Evolutionary conservation across 2,888 invertebrate genomes (phyloP), one percentile per base, ranked within the genome.

Genomic region (Microdon myrmicae): DNA sequence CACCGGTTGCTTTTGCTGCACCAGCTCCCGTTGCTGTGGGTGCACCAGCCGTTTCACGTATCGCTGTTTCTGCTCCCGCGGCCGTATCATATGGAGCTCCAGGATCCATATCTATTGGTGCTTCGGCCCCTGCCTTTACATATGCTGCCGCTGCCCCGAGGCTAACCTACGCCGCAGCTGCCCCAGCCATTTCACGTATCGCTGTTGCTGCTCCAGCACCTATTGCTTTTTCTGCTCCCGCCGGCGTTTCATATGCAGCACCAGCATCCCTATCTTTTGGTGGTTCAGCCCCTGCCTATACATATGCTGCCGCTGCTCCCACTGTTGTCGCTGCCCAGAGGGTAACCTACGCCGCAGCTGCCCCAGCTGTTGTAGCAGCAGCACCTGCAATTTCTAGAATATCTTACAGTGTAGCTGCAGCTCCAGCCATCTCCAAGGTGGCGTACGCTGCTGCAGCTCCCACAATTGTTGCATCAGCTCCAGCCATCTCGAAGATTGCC

Each of bases 381-480:
- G 71, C 70, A 37, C 70, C 69, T 9, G 70, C 70, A 38, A 58
- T 45, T 20, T 54, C 56, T 17, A 34, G 22, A 28, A 55, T 71
- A 13, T 70, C 71, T 6, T 67, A 71, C 34, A 73, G 74, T 23
- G 72, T 60, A 48, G 69, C 71, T 16, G 71, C 70, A 23, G 72
- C 70, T 41, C 71, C 73, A 2, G 67, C 74, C 22, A 69, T 73
- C 7, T 69, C 74, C 34, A 76, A 75, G 61, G 39, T 76, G 8
- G 72, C 73, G 1, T 68, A 72, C 41, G 74, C 74, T 14, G 72
- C 72, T 55, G 73, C 70, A 28, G 71, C 56, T 9, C 56, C 58
- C 16, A 41, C 53, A 26, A 51, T 45, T 25, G 47, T 55, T 32
- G 47, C 39, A 25, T 55, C 67, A 23, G 55, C 43, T 32, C 47